Evolutionary conservation across 2,888 invertebrate species (phyloP), one percentile per base, ranked within the genome.

Genomic region (Machimus atricapillus): DNA sequence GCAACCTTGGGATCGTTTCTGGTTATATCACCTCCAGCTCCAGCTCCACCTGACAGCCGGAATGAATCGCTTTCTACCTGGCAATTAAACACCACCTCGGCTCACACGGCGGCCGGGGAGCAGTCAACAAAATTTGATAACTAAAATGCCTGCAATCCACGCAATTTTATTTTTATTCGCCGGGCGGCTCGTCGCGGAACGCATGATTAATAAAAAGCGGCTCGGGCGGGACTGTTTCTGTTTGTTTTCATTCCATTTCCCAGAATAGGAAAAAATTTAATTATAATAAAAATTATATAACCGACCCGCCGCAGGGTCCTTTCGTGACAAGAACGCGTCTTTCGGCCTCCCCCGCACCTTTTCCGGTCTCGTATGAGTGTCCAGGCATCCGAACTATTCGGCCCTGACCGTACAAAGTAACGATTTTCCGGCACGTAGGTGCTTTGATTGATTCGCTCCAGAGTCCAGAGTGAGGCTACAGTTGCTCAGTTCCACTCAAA

Each of bases 1-100:
- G 16, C 34, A 81, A 31, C 81, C 81, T 81, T 81, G 81, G 81
- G 52, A 8, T 52, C 31, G 56, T 81, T 52, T 56, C 81, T 81
- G 56, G 52, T 56, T 34, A 81, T 37, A 56, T 52, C 52, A 56
- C 31, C 31, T 31, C 31, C 31, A 31, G 31, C 31, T 31, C 31
- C 31, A 31, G 31, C 31, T 31, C 31, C 31, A 31, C 56, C 56
- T 81, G 81, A 56, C 81, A 34, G 81, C 52, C 34, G 81, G 23
- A 56, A 56, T 56, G 52, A 81, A 81, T 81, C 23, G 81, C 31
- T 56, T 52, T 81, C 56, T 56, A 34, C 46, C 43, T 9, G n/a
- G n/a, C n/a, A n/a, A n/a, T n/a, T n/a, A n/a, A n/a, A n/a, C n/a
- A n/a, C n/a, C n/a, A n/a, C n/a, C n/a, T n/a, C n/a, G n/a, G 9